These are phyloP conservation scores for Melanaphis sacchari DNA, from an alignment of 1,140 invertebrate species.

Conservation along the genomic window DNA sequence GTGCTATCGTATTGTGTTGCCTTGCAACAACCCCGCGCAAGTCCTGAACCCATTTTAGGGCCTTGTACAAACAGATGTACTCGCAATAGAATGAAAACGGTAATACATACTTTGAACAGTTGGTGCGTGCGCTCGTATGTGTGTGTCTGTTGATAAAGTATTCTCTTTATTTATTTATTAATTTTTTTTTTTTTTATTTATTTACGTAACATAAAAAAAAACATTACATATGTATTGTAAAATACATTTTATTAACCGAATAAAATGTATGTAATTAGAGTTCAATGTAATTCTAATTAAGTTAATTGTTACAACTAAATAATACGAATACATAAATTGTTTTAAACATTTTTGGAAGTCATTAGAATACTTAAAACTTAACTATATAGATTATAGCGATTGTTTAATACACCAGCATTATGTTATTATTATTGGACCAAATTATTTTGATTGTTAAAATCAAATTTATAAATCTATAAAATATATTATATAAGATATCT, in stretches of 20 bases:
- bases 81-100: neutral
- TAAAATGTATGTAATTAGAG: neutral
- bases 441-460: neutral
- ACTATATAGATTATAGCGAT: neutral
- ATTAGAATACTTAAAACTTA: no score
- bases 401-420: neutral
- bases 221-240: neutral
- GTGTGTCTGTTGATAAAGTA: no score
- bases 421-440: neutral
- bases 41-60: neutral
- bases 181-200: neutral
- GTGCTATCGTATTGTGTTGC: neutral
- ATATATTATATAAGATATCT: no score
- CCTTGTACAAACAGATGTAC: neutral
- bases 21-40: constrained; percentile 13
- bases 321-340: neutral
- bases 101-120: neutral
- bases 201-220: neutral
- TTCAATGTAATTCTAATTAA: neutral
- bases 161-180: neutral
- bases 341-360: neutral
- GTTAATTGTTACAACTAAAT: neutral
- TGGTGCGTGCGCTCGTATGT: neutral
- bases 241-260: neutral
- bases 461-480: neutral